A percentile compares a stretch with the other conserved stretches of the same genome.
Evolutionary conservation across 2,888 invertebrate species (phyloP).

Genomic region (Cecidostiba fungosa): DNA sequence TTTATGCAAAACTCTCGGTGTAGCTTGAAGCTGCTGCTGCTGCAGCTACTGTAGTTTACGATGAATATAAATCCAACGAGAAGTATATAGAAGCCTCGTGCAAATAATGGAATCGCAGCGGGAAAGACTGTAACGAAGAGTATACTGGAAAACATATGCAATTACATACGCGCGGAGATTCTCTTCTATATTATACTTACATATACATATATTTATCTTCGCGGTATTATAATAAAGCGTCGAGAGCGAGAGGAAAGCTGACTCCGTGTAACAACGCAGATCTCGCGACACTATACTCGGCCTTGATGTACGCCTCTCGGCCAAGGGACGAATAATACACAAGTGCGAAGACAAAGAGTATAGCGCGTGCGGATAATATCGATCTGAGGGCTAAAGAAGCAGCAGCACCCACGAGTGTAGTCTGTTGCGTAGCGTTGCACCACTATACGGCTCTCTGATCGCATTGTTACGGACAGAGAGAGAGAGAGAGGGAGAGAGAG

Average conservation of each 20-base stretch:
- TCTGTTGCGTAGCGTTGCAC: not conserved
- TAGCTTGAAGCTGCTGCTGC: not conserved
- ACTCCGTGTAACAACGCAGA: slow-evolving; percentile 28
- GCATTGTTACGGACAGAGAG: not conserved
- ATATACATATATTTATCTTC: slow-evolving; percentile 22
- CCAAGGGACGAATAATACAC: slow-evolving; percentile 19
- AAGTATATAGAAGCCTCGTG: not conserved
- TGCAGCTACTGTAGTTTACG: slow-evolving; percentile 11
- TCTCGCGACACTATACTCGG: slow-evolving; percentile 13
- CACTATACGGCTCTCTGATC: not conserved
- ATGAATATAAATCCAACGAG: not conserved
- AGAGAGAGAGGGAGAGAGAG: not conserved
- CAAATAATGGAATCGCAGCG: not conserved
- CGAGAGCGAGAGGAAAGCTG: slow-evolving; percentile 7
- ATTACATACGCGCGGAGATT: slow-evolving; percentile 41
- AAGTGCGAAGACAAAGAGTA: slow-evolving; percentile 41
- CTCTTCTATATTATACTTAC: not conserved
- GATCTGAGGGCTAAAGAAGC: slow-evolving; percentile 21
- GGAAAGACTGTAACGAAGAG: not conserved
- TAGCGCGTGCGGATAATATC: slow-evolving; percentile 20
- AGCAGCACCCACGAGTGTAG: not conserved
- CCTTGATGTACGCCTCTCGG: slow-evolving; percentile 22
- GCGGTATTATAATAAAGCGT: slow-evolving; percentile 21
- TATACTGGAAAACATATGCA: slow-evolving; percentile 29
- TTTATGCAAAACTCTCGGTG: slow-evolving; percentile 37